Percentiles rank a stretch among this genome's conserved stretches.
Conservation (phyloP, 1,140 invertebrate species). For the Sitophilus oryzae region DNA sequence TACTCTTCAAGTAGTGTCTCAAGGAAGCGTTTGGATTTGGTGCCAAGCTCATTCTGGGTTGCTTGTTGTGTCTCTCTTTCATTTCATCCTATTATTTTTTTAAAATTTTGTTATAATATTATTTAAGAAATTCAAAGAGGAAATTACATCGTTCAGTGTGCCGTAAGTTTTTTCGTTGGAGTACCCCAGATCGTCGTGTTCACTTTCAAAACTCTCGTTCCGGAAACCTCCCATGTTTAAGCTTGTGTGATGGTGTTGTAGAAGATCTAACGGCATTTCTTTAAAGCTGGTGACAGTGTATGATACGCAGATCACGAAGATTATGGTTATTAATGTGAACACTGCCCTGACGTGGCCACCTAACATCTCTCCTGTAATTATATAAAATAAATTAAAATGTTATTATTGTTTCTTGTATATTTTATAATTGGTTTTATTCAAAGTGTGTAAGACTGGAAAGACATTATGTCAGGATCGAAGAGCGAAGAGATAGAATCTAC, state of each 20-base stretch:
- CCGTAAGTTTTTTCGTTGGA: background rate
- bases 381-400: too few relatives aligned
- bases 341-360: constrained; percentile 87
- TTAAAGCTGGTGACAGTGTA: constrained; percentile 80
- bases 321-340: constrained; percentile 80
- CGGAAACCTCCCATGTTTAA: background rate
- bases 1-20: constrained; percentile 77
- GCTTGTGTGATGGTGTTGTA: constrained; percentile 39
- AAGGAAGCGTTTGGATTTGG: constrained; percentile 51
- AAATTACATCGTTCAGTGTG: background rate
- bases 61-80: background rate
- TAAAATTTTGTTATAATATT: too few relatives aligned
- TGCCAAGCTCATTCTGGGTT: constrained; percentile 28
- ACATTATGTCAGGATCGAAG: too few relatives aligned
- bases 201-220: constrained; percentile 17
- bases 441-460: too few relatives aligned
- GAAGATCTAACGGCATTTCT: constrained; percentile 71
- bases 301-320: constrained; percentile 75
- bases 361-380: constrained; percentile 62
- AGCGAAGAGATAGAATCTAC: too few relatives aligned
- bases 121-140: too few relatives aligned
- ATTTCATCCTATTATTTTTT: background rate
- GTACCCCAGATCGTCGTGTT: constrained; percentile 9
- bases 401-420: too few relatives aligned
- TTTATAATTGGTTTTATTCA: too few relatives aligned